Base-by-base conservation (phyloP, 2,888 invertebrate species). In the Gerris lacustris region DNA sequence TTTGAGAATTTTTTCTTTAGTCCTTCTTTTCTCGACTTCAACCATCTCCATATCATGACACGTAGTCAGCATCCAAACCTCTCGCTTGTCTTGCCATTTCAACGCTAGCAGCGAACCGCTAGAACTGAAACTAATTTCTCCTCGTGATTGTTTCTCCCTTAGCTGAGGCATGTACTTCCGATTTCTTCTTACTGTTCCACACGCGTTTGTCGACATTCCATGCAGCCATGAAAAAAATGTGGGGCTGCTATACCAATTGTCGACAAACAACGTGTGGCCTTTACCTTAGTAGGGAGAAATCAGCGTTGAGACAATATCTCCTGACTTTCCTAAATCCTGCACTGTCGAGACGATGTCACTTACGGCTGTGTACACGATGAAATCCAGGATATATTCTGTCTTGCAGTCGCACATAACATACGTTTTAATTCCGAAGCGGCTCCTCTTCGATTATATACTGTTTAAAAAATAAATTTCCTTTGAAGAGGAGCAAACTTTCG, bases 371-470 rank as follows among this genome's bases (percentile, higher is more conserved):
- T 75, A 77, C 18, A 75, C 72, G 55, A 75, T 74, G 17, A 75
- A 62, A 64, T 76, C 75, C 63, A 74, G 68, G 6, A 76, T 69
- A 72, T 73, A 76, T 6, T 74, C 75, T 44, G 74, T 73, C 70
- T 74, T 70, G 55, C 73, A 73, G 68, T 77, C 76, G 71, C 73
- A 73, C n/a, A 75, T 63, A 31, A 31, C 31, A 67, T 74, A 77
- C 7, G 75, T 66, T 73, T 77, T 77, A 68, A 77, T 74, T 9
- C 76, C 76, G 73, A 76, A 77, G 15, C 74, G 74, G 71, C 73
- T 71, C 63, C 75, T 64, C 71, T 31, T 31, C 31, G 31, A 31
- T 31, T 31, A 77, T 76, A 70, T 73, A 77, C 71, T 78, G 77
- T 69, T 75, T 76, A 71, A 76, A 77, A 18, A 69, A 62, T 44